These are phyloP conservation scores for Torymus texanus DNA, from an alignment of 2,888 invertebrate species.

Conservation along the genomic window DNA sequence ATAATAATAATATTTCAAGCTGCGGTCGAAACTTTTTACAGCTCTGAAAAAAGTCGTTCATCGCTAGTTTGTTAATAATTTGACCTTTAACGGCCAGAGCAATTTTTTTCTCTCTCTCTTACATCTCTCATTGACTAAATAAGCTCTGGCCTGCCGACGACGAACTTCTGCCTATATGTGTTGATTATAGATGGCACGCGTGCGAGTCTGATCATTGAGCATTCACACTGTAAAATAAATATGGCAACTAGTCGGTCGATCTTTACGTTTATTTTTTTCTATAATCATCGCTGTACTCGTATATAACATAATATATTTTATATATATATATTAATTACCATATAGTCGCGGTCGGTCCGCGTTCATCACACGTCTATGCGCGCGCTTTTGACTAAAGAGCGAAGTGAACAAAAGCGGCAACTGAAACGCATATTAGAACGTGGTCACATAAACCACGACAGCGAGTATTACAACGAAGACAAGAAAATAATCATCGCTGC, in stretches of 20 bases:
- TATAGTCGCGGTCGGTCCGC: too few relatives aligned
- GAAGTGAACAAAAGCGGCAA: too few relatives aligned
- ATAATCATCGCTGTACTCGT: too few relatives aligned
- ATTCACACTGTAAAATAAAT: constrained; percentile 21
- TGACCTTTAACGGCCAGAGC: constrained; percentile 6
- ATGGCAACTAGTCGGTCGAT: constrained; percentile 42
- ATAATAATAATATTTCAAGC: constrained; percentile 14
- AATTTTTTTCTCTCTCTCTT: not conserved
- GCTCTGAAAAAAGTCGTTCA: constrained; percentile 23
- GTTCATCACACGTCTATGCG: too few relatives aligned
- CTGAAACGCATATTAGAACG: too few relatives aligned
- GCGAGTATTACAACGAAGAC: too few relatives aligned
- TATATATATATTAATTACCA: too few relatives aligned
- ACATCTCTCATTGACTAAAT: not conserved
- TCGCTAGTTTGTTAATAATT: not conserved
- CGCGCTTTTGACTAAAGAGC: too few relatives aligned
- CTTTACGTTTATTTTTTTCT: not conserved
- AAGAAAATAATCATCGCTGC: too few relatives aligned
- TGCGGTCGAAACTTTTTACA: constrained; percentile 41
- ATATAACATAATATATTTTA: too few relatives aligned
- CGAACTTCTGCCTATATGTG: not conserved
- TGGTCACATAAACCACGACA: too few relatives aligned
- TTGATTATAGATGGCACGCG: constrained; percentile 35
- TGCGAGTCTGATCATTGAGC: not conserved
- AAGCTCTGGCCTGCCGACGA: not conserved